Base-by-base conservation (phyloP, 23 tunicate species). In the Styela plicata region DNA sequence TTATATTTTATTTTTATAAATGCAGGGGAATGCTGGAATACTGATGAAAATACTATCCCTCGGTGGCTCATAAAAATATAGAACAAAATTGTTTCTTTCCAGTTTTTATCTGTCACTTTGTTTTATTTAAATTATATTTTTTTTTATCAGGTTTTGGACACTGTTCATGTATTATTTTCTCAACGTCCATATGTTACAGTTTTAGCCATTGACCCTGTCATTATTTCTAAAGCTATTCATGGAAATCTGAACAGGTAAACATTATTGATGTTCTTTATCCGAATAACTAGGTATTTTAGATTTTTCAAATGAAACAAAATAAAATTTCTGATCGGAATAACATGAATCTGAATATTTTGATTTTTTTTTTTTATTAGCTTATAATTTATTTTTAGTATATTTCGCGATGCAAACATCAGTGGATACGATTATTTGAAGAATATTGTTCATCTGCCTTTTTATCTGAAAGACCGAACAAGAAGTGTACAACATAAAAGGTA, bases 381-480 rank as follows among this genome's bases (percentile, higher is more conserved):
- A n/a, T n/a, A n/a, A n/a, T 74, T 29, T 53, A 25, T 18, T 52
- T 36, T 20, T 67, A 76, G 81, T 52, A 67, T 37, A 21, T 76
- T 76, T n/a, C 81, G 81, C 23, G 81, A 76, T 76, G 81, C 81
- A 28, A 37, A 76, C 36, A 76, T 76, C 91, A 83, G 37, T 63
- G 91, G 88, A 33, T 68, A 65, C 53, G 86, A 86, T 33, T 94
- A 80, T 28, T 74, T 86, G 25, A 87, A 86, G 70, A 94, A 83
- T 78, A 78, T 88, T 18, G 78, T 95, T 1, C 99, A 95, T 25
- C 73, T 95, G 23, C 99, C 99, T 0, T 82, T 82, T 34, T 82
- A 67, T 34, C 32, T 82, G 85, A 70, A 74, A 34, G 80, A 82
- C n/a, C 44, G 32, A 28, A 31, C 77, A 31, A 31, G 36, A 34